Conservation (phyloP, 2,888 invertebrate species). For the Aelia acuminata region DNA sequence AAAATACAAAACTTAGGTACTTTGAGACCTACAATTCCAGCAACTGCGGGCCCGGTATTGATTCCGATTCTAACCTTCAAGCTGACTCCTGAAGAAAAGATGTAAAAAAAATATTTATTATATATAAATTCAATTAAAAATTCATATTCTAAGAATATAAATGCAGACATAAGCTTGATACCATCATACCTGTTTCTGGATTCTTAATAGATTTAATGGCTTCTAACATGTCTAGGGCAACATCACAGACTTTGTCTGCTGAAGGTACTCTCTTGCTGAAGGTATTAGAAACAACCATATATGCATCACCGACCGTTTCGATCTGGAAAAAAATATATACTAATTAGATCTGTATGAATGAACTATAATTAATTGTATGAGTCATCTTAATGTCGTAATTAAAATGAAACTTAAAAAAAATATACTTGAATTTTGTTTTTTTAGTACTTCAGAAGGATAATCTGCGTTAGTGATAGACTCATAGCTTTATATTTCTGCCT, state of each 20-base stretch:
- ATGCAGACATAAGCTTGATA: too few relatives aligned
- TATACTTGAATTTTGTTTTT: too few relatives aligned
- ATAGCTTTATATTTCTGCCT: too few relatives aligned
- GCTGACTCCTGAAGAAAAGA: slow-evolving; percentile 77
- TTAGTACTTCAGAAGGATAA: too few relatives aligned
- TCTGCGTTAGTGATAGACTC: too few relatives aligned
- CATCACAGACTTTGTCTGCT: slow-evolving; percentile 93
- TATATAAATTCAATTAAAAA: not conserved
- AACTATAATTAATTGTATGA: not conserved
- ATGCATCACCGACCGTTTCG: slow-evolving; percentile 98
- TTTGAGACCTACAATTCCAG: slow-evolving; percentile 93
- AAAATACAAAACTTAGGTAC: slow-evolving; percentile 91
- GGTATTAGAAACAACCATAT: slow-evolving; percentile 85
- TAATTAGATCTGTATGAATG: not conserved
- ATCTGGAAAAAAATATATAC: slow-evolving; percentile 76
- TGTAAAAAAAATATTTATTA: not conserved
- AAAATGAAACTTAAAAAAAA: too few relatives aligned
- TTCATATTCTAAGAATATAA: not conserved
- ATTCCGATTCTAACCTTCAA: slow-evolving; percentile 88
- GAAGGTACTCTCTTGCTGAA: slow-evolving; percentile 75
- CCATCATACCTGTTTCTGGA: slow-evolving; percentile 83
- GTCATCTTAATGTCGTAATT: too few relatives aligned
- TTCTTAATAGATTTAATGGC: slow-evolving; percentile 92
- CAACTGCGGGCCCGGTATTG: slow-evolving; percentile 92
- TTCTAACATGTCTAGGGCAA: slow-evolving; percentile 97